phyloP scores from a whole-genome alignment of 2,888 invertebrate genomes.

The Automeris io region DNA sequence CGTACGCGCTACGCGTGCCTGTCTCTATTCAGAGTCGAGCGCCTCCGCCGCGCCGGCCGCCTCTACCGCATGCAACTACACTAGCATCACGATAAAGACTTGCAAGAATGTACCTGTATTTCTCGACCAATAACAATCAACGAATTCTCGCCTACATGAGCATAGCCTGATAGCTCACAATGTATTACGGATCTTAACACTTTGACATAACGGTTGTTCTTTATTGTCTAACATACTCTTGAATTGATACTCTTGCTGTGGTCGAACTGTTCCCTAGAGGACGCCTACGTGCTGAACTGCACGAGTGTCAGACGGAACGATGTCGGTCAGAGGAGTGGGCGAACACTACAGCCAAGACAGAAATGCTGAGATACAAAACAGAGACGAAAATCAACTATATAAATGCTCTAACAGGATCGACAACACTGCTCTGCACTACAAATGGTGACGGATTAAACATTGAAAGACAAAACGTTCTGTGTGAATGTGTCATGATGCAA shows the following conservation, averaged over 20 bases:
- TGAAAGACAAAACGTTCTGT: background rate
- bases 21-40: conserved; percentile 52
- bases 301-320: conserved; percentile 16
- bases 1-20: conserved; percentile 13
- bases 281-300: conserved; percentile 37
- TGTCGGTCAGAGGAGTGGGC: conserved; percentile 19
- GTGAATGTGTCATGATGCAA: background rate
- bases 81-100: background rate
- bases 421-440: conserved; percentile 35
- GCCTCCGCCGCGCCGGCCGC: conserved; percentile 21
- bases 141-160: too few species aligned
- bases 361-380: conserved; percentile 54
- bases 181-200: too few species aligned
- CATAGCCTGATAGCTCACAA: too few species aligned
- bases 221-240: too few species aligned
- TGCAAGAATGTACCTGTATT: background rate
- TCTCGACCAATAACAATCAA: too few species aligned
- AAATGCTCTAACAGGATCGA: conserved; percentile 42
- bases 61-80: conserved; percentile 24
- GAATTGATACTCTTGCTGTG: too few species aligned
- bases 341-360: conserved; percentile 29
- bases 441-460: background rate
- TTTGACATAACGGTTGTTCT: too few species aligned
- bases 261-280: conserved; percentile 12
- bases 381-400: conserved; percentile 51